Percentiles rank a stretch among this genome's conserved stretches.
Conservation (phyloP, 2,888 invertebrate species). For the Scaptomyza polygonia region DNA sequence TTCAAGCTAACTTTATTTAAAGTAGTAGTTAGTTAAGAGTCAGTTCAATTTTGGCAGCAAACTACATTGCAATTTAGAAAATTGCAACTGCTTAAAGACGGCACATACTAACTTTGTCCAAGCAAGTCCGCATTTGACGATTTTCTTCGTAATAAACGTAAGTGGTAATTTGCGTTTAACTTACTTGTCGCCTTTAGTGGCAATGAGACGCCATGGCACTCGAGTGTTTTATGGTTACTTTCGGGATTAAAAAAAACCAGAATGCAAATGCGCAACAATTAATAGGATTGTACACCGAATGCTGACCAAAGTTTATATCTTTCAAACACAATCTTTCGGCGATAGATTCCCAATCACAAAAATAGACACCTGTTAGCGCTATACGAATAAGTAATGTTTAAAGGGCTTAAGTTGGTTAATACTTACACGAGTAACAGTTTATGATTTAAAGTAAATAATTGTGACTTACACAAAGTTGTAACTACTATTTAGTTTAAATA, state of each 20-base stretch:
- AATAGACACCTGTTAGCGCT: conserved; percentile 37
- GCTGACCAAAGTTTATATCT: not conserved
- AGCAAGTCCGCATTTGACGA: not conserved
- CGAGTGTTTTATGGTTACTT: not conserved
- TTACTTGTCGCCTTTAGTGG: not conserved
- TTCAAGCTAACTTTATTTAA: conserved; percentile 7
- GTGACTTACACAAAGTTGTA: not conserved
- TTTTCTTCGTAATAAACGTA: not conserved
- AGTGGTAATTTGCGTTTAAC: not conserved
- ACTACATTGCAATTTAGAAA: not conserved
- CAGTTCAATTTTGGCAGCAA: not conserved
- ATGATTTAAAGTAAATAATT: not conserved
- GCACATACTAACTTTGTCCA: not conserved
- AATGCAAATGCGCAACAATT: not conserved
- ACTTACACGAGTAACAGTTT: conserved; percentile 23
- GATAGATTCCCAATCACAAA: not conserved
- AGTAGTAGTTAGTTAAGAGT: not conserved
- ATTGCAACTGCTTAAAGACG: not conserved
- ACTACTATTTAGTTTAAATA: not conserved
- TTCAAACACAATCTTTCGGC: not conserved
- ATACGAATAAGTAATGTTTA: not conserved
- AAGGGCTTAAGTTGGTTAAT: not conserved
- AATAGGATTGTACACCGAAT: not conserved
- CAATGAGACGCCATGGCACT: too few relatives aligned
- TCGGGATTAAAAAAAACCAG: not conserved